Conservation (phyloP, 2,888 invertebrate species). For the Dastarcus helophoroides region DNA sequence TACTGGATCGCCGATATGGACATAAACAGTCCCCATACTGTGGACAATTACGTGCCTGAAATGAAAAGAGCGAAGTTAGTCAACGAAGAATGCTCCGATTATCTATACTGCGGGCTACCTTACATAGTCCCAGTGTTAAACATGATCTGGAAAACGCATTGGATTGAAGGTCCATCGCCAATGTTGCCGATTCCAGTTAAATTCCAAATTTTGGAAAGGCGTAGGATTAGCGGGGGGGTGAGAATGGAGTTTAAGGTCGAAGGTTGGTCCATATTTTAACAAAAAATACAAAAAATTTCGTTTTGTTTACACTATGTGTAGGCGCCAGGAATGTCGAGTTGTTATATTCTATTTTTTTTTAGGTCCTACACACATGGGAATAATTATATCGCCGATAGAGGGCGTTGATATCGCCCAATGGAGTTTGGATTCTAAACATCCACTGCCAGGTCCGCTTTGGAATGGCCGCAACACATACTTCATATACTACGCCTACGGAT, state of each 20-base stretch:
- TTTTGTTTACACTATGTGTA: constrained; percentile 1
- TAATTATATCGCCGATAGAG: constrained; percentile 49
- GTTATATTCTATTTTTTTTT: constrained; percentile 17
- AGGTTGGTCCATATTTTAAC: constrained; percentile 30
- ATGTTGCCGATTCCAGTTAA: constrained; percentile 39
- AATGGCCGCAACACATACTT: constrained; percentile 52
- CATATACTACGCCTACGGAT: constrained; percentile 54
- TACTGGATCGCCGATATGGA: constrained; percentile 70
- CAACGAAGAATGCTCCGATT: constrained; percentile 45
- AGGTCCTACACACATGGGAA: constrained; percentile 59
- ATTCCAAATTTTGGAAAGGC: constrained; percentile 37
- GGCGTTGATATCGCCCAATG: constrained; percentile 45
- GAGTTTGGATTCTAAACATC: constrained; percentile 45
- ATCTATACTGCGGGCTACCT: constrained; percentile 68
- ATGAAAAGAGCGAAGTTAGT: constrained; percentile 37
- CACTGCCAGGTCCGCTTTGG: constrained; percentile 43
- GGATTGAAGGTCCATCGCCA: constrained; percentile 46
- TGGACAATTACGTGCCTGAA: constrained; percentile 45
- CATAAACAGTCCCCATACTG: constrained; percentile 54
- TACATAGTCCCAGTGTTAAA: constrained; percentile 64
- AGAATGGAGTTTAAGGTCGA: constrained; percentile 41
- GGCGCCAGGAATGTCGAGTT: background rate
- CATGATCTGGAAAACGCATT: constrained; percentile 54
- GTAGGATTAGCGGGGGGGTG: constrained; percentile 31
- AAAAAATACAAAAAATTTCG: no score